Conservation (phyloP, 64 coral and sea anemone genomes). For the Astreopora myriophthalma region DNA sequence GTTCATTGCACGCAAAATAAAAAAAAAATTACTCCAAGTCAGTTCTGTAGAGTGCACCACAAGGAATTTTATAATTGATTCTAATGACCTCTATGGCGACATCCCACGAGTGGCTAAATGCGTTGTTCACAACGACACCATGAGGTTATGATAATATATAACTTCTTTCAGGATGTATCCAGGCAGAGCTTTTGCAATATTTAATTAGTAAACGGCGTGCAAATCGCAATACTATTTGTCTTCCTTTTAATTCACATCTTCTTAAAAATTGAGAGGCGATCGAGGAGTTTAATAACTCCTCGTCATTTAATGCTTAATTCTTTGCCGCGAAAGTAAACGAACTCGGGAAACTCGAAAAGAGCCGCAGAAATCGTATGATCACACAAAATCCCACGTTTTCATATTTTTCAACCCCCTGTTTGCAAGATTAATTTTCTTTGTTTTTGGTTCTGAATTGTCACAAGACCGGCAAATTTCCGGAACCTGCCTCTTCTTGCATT, state of each 20-base stretch:
- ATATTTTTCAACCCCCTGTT: neutral
- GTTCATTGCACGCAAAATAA: conserved; percentile 21
- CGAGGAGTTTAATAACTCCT: neutral
- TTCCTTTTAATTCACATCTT: conserved; percentile 41
- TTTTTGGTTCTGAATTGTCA: neutral
- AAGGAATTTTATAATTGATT: neutral
- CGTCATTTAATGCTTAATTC: neutral
- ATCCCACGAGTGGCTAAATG: neutral
- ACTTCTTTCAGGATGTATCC: neutral
- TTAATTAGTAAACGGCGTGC: conserved; percentile 4
- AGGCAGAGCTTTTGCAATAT: neutral
- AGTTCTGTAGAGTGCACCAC: conserved; percentile 8
- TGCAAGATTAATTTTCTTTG: neutral
- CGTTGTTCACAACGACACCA: neutral
- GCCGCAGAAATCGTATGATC: neutral
- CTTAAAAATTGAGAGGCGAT: neutral
- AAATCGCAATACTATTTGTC: conserved; percentile 2
- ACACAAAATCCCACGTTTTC: neutral
- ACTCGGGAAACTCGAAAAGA: neutral
- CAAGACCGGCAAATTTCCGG: neutral
- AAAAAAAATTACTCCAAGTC: neutral
- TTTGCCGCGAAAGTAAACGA: neutral
- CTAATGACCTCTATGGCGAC: too few relatives aligned
- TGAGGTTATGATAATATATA: neutral
- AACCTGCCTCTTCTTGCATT: neutral